Conservation (phyloP, 1,140 invertebrate genomes). For the Drosophila repleta region DNA sequence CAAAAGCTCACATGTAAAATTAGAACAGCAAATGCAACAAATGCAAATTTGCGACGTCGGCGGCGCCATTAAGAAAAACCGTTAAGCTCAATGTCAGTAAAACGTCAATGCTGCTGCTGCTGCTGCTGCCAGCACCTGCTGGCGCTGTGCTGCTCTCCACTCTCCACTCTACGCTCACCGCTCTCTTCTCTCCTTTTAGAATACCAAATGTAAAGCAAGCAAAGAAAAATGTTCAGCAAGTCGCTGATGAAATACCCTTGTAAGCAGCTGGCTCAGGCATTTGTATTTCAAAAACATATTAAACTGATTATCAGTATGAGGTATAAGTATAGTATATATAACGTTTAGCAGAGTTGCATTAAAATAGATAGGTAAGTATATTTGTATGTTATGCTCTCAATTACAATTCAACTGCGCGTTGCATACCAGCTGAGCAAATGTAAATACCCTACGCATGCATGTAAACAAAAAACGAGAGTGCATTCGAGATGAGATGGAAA, state of each 20-base stretch:
- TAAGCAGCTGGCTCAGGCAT: not conserved
- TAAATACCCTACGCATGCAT: not conserved
- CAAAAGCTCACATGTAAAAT: constrained; percentile 46
- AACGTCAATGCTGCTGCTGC: constrained; percentile 48
- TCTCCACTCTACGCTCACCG: not conserved
- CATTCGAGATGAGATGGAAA: constrained; percentile 44
- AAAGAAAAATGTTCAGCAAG: constrained; percentile 21
- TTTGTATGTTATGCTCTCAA: too few species aligned
- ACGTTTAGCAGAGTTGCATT: too few species aligned
- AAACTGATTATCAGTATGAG: too few species aligned
- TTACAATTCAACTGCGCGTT: not conserved
- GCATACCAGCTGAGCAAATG: not conserved
- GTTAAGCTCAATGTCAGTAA: constrained; percentile 67
- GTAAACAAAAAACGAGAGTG: constrained; percentile 16
- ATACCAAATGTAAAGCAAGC: constrained; percentile 21
- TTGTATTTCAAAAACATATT: too few species aligned
- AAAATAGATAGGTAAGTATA: too few species aligned
- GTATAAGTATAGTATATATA: too few species aligned
- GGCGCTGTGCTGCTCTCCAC: constrained; percentile 10
- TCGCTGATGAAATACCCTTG: not conserved
- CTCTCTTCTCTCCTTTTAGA: not conserved
- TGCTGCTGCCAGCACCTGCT: constrained; percentile 19
- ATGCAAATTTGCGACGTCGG: constrained; percentile 31
- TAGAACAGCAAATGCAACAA: constrained; percentile 37
- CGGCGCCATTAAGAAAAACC: constrained; percentile 56